Base-by-base conservation (phyloP, 2,888 invertebrate species). In the Andrena trimmerana region DNA sequence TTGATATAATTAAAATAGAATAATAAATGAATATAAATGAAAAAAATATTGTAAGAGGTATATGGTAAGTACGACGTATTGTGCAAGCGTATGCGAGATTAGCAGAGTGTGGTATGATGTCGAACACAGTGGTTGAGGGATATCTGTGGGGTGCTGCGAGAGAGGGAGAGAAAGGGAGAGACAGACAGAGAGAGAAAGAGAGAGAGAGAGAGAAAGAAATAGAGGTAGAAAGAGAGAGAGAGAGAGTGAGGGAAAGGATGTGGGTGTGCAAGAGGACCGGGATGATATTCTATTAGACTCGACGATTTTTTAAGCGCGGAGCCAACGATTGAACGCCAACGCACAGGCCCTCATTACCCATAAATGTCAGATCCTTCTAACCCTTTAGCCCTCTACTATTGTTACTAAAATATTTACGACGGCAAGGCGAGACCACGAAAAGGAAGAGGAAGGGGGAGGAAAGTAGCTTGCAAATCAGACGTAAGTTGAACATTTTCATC, bases 1-100 rank as follows among this genome's bases (percentile, higher is more conserved):
- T 94, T 94, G 93, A 93, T 94, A 94, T 94, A 93, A 94, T 94
- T 93, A 94, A 57, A 57, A 93, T 94, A 93, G 92, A 92, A 89
- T 93, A 93, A 93, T 93, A 93, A 93, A 94, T 93, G 92, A 92
- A 92, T 94, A 93, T 93, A 92, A 89, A 70, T 42, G 59, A 70
- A 54, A 72, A 65, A 73, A 89, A 93, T 93, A 93, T 92, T 92
- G 90, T 93, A 93, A 93, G 93, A 91, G 90, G 89, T 91, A 90
- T 92, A 86, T 91, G 91, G 90, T 93, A 93, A 92, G 93, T 93
- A 92, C 90, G 93, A 92, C 90, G 92, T 93, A 93, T 89, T 89
- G 91, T 92, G 92, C 91, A 90, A 91, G 84, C 88, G 92, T 90
- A 89, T 89, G 90, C 81, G 85, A 86, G 89, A 27, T 70, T 78